Conservation (phyloP, 2,797 vertebrate genomes). For the Naso thynnoides region DNA sequence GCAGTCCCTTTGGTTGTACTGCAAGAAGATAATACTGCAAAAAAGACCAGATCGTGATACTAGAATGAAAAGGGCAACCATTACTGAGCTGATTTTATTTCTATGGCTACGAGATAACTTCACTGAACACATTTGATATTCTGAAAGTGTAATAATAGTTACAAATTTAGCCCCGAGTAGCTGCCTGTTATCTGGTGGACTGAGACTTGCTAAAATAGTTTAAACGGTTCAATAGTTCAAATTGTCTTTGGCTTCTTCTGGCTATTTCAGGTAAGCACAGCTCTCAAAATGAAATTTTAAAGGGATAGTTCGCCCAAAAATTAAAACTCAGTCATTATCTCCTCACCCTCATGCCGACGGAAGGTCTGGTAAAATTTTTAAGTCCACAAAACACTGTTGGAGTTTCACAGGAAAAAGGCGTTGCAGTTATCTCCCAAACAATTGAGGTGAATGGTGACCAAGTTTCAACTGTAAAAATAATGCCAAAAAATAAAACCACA, state of each 20-base stretch:
- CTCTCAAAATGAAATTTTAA: conserved; percentile 39
- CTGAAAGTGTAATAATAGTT: not conserved
- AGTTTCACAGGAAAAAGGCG: no score
- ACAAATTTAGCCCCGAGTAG: not conserved
- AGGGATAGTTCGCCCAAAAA: no score
- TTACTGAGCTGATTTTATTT: no score
- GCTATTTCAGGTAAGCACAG: not conserved
- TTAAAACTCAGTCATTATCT: no score
- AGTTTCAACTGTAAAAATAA: not conserved
- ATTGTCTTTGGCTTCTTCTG: conserved; percentile 15
- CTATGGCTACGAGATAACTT: not conserved
- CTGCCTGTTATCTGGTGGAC: not conserved
- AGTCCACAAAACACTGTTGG: no score
- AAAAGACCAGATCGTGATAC: not conserved
- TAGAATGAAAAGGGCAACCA: not conserved
- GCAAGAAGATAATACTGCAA: not conserved
- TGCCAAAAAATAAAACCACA: no score
- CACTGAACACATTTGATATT: not conserved
- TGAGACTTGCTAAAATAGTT: not conserved
- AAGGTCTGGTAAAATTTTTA: no score
- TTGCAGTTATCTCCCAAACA: no score
- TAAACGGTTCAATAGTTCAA: not conserved
- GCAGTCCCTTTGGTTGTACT: not conserved
- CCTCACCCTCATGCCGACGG: no score
- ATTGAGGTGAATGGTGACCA: no score